Evolutionary conservation across 1,140 invertebrate species (phyloP), one percentile per base, ranked within the genome.

Genomic region (Brachionus sp.): DNA sequence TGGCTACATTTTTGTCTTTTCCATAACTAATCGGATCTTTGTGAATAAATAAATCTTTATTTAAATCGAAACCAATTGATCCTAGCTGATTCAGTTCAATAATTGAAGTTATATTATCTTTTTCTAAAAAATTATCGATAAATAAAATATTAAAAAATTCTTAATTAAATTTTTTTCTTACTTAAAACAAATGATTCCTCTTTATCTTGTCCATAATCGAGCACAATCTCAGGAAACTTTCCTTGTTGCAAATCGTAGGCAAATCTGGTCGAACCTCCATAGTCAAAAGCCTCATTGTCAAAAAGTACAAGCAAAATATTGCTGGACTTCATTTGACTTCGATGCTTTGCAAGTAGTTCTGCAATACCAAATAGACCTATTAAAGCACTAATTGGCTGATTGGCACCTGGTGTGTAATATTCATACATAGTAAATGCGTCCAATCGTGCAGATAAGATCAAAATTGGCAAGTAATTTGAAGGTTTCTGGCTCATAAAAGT

Each of bases 261-360:
- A 62, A 80, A 80, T 62, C 77, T 80, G 4, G 50, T n/a, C 33
- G 77, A 80, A 12, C 77, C 77, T 12, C 50, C 77, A 66, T 80
- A 80, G 62, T 80, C 77, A 62, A 80, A 80, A 6, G 77, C 77
- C 16, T 80, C 77, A n/a, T 80, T 80, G n/a, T 80, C 77, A 44
- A 80, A 80, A 0, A 80, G 33, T 5, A 44, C 62, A 16, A 80
- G 1, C 19, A 80, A 44, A 35, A 80, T 42, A 37, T 29, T 80
- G 23, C 19, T 39, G 12, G n/a, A 29, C 7, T 57, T 35, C 46
- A 80, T 29, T 19, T 80, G 35, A 44, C 39, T 37, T 29, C 50
- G 33, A 4, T 62, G 19, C 33, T 80, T 80, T 12, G 46, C 29
- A 25, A 80, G 25, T 13, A 80, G 16, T 35, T 80, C 77, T 9